phyloP scores from a whole-genome alignment of 2,797 vertebrate species.

The Pteronotus mesoamericanus region DNA sequence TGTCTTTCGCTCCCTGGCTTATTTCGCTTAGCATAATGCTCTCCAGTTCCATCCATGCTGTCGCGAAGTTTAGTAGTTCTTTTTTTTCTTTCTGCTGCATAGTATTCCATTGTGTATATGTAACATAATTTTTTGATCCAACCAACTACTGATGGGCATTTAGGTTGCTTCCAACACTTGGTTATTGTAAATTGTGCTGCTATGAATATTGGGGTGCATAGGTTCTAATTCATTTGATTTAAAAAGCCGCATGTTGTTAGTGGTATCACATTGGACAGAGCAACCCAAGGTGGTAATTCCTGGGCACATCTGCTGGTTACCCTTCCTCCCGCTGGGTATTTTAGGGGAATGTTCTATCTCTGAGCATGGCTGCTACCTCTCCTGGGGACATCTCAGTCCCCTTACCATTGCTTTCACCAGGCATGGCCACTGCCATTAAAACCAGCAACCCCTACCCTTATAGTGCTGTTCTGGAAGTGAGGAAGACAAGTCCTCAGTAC shows the following conservation, averaged over 20 bases:
- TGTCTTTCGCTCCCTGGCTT: too few species aligned
- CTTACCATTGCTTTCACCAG: neutral
- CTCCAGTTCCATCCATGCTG: too few species aligned
- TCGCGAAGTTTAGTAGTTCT: too few species aligned
- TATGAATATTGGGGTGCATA: too few species aligned
- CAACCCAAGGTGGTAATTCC: neutral
- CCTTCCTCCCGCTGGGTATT: neutral
- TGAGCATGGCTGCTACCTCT: neutral
- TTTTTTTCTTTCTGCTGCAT: too few species aligned
- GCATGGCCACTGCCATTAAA: neutral
- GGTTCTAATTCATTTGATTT: neutral
- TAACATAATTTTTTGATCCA: too few species aligned
- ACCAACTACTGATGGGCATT: too few species aligned
- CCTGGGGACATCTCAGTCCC: neutral
- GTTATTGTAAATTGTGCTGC: too few species aligned
- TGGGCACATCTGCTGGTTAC: neutral
- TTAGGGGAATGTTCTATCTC: neutral
- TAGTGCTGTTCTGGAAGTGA: neutral
- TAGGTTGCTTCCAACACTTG: too few species aligned
- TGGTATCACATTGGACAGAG: neutral
- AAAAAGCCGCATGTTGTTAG: neutral
- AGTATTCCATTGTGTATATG: too few species aligned
- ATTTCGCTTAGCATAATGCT: too few species aligned
- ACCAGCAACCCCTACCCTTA: rapidly evolving
- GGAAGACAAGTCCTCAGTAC: neutral